phyloP scores from a whole-genome alignment of 2,113 vertebrate genomes.

The Nibea albiflora region DNA sequence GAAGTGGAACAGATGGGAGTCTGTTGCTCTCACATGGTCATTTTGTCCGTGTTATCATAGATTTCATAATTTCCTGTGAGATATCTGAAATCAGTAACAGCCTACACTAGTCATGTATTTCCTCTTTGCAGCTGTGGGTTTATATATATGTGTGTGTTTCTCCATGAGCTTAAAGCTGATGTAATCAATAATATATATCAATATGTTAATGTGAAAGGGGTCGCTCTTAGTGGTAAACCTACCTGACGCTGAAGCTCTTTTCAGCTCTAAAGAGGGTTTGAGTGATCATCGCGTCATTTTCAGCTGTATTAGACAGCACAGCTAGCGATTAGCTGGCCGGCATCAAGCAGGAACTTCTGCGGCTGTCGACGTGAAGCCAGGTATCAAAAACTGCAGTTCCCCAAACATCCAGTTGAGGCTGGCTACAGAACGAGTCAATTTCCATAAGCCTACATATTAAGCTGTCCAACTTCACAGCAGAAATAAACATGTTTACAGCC shows the following conservation, averaged over 20 bases:
- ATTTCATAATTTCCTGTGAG: conserved; percentile 39
- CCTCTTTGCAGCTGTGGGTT: background rate
- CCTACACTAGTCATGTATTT: background rate
- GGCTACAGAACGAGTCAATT: too few relatives aligned
- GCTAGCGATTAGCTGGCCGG: background rate
- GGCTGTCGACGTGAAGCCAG: too few relatives aligned
- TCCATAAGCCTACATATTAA: too few relatives aligned
- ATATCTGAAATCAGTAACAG: conserved; percentile 11
- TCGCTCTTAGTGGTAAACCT: background rate
- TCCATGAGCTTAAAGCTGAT: conserved; percentile 8
- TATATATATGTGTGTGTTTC: conserved; percentile 5
- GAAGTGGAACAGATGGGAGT: conserved; percentile 79
- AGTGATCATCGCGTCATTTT: background rate
- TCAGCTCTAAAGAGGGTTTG: background rate
- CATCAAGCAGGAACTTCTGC: too few relatives aligned
- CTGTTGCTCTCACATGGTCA: conserved; percentile 62
- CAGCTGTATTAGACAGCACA: background rate
- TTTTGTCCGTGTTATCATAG: conserved; percentile 46
- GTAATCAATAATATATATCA: too few relatives aligned
- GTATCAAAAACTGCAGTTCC: too few relatives aligned
- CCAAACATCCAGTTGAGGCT: too few relatives aligned
- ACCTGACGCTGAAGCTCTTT: background rate
- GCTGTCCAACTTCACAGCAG: too few relatives aligned
- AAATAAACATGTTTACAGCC: too few relatives aligned
- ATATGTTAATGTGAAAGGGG: background rate